Evolutionary conservation across 2,797 vertebrate genomes (phyloP).

Genomic region (Danio aesculapii): DNA sequence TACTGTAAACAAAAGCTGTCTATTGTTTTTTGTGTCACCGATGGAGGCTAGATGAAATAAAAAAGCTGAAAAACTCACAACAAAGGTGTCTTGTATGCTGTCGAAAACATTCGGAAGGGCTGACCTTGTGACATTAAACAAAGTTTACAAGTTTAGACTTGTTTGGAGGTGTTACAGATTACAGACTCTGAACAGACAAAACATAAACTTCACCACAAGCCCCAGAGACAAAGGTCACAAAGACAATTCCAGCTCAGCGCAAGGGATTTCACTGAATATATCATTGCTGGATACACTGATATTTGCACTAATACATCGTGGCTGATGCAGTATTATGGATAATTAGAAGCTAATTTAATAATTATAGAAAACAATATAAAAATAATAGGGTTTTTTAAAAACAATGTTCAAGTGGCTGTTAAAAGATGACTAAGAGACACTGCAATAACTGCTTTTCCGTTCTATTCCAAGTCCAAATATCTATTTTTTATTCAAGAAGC

Average conservation of each 20-base stretch:
- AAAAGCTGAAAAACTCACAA: constrained; percentile 11
- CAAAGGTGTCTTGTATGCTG: constrained; percentile 24
- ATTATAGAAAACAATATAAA: too few species aligned
- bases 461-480: too few species aligned
- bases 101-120: constrained; percentile 21
- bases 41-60: not conserved
- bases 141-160: constrained; percentile 42
- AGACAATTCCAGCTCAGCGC: not conserved
- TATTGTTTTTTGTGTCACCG: constrained; percentile 13
- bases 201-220: constrained; percentile 15
- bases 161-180: constrained; percentile 17
- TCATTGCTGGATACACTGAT: not conserved
- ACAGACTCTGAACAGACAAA: constrained; percentile 14
- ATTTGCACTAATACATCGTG: not conserved
- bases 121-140: constrained; percentile 43
- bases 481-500: too few species aligned
- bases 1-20: constrained; percentile 46
- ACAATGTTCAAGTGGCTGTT: too few species aligned
- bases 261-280: not conserved
- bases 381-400: too few species aligned
- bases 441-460: too few species aligned
- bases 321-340: too few species aligned
- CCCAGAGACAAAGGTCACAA: not conserved
- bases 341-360: too few species aligned
- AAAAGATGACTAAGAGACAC: too few species aligned